Percentiles rank a stretch among this genome's conserved stretches.
Conservation (phyloP, 2,888 invertebrate species). For the Eupithecia pulchellata region DNA sequence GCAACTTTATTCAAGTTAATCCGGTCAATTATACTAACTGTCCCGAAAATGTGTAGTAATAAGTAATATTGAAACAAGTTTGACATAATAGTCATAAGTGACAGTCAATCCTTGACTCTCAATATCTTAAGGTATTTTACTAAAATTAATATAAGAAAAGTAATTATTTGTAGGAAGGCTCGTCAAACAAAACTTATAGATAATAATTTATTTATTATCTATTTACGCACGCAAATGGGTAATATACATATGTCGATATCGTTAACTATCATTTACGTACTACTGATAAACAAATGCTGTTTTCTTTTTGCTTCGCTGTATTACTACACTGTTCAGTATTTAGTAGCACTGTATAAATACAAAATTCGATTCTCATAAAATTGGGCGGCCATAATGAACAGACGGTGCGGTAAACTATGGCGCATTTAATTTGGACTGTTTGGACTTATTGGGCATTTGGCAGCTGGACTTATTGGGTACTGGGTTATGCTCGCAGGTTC, state of each 20-base stretch:
- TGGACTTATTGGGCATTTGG: slow-evolving; percentile 77
- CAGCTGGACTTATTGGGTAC: slow-evolving; percentile 45
- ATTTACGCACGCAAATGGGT: not conserved
- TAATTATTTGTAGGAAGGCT: no score
- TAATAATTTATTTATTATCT: not conserved
- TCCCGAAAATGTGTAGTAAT: slow-evolving; percentile 25
- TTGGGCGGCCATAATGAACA: slow-evolving; percentile 79
- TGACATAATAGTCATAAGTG: not conserved
- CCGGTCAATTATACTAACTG: slow-evolving; percentile 55
- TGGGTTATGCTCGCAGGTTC: not conserved
- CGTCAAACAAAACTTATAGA: not conserved
- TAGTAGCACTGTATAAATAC: slow-evolving; percentile 61
- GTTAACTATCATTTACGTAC: no score
- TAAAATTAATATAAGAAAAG: not conserved
- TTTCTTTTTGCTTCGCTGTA: not conserved
- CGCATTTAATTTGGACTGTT: slow-evolving; percentile 69
- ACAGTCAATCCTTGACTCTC: not conserved
- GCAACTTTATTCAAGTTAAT: slow-evolving; percentile 62
- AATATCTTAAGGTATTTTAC: no score
- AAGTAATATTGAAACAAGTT: slow-evolving; percentile 17
- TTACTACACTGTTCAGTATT: slow-evolving; percentile 26
- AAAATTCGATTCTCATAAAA: slow-evolving; percentile 79
- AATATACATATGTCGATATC: not conserved
- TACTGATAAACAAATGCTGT: not conserved
- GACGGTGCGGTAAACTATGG: slow-evolving; percentile 79